A percentile compares a stretch with the other conserved stretches of the same genome.
Evolutionary conservation across 2,797 vertebrate species (phyloP).

Genomic region (Odontamblyopus rebecca): DNA sequence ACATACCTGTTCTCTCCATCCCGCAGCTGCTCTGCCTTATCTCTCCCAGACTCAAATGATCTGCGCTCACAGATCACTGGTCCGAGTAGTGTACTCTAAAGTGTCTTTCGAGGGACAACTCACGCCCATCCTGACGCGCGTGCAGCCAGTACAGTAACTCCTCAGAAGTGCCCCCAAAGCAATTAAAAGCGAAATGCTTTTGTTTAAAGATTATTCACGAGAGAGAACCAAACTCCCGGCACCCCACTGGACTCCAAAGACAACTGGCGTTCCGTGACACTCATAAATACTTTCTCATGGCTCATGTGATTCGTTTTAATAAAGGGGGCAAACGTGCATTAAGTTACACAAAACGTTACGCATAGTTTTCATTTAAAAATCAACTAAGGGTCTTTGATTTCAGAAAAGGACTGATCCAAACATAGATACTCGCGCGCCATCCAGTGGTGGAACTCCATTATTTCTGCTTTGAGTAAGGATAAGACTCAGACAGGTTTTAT

Average conservation of each 20-base stretch:
- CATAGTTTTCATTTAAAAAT: constrained; percentile 61
- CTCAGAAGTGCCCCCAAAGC: constrained; percentile 40
- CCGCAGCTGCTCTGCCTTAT: constrained; percentile 50
- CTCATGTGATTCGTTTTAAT: constrained; percentile 52
- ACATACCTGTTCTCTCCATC: constrained; percentile 89
- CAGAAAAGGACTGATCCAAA: constrained; percentile 24
- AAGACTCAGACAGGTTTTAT: not conserved
- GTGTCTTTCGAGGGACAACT: constrained; percentile 77
- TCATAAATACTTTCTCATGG: constrained; percentile 51
- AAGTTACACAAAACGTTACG: constrained; percentile 45
- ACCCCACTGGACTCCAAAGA: constrained; percentile 48
- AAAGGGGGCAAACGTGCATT: constrained; percentile 35
- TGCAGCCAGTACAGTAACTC: constrained; percentile 58
- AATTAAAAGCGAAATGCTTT: constrained; percentile 53
- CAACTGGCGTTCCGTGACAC: constrained; percentile 41
- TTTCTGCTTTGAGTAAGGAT: not conserved
- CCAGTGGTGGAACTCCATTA: constrained; percentile 64
- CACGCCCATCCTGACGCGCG: constrained; percentile 84
- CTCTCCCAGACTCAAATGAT: constrained; percentile 71
- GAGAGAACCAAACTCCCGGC: constrained; percentile 28
- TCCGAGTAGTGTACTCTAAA: constrained; percentile 74
- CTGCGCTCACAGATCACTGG: constrained; percentile 78
- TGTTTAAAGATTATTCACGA: constrained; percentile 67
- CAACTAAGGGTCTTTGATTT: constrained; percentile 29
- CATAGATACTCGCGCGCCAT: constrained; percentile 75